These are phyloP conservation scores for Rhagium mordax DNA, from an alignment of 2,888 invertebrate species.

Conservation along the genomic window DNA sequence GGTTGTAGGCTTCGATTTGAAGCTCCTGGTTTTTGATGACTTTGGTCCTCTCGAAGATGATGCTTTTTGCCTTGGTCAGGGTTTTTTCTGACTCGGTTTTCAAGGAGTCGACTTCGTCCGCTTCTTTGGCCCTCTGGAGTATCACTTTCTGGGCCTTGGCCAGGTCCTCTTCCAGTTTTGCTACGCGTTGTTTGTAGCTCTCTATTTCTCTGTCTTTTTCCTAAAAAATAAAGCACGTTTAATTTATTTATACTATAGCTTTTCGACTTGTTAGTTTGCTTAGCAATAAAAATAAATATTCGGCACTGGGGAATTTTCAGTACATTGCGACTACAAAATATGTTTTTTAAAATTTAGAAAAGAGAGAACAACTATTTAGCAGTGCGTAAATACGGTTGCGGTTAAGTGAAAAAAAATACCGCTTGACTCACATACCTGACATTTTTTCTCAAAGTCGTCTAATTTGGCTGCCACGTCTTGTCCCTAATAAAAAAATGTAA, in stretches of 20 bases:
- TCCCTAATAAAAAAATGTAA: conserved; percentile 3
- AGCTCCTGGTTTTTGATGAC: conserved; percentile 85
- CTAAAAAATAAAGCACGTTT: conserved; percentile 40
- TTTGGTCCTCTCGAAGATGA: conserved; percentile 84
- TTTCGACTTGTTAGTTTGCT: no score
- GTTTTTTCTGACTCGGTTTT: conserved; percentile 72
- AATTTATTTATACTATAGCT: no score
- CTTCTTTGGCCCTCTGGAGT: conserved; percentile 60
- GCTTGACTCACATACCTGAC: conserved; percentile 40
- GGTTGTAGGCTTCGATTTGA: conserved; percentile 81
- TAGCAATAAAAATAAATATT: no score
- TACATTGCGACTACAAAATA: no score
- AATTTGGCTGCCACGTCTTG: conserved; percentile 28
- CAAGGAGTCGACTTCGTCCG: conserved; percentile 62
- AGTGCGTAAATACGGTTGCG: no score
- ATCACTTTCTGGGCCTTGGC: conserved; percentile 61
- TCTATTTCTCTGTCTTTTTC: conserved; percentile 56
- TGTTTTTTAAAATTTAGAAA: no score
- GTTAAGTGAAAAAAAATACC: not conserved
- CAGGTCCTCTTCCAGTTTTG: conserved; percentile 63
- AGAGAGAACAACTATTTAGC: no score
- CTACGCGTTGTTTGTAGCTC: conserved; percentile 53
- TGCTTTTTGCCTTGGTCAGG: conserved; percentile 78
- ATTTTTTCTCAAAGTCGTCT: conserved; percentile 50
- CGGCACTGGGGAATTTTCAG: no score